Percentiles rank a stretch among this genome's conserved stretches.
These are phyloP conservation scores for Ibycter americanus DNA, from an alignment of 2,797 vertebrate species.

Conservation along the genomic window DNA sequence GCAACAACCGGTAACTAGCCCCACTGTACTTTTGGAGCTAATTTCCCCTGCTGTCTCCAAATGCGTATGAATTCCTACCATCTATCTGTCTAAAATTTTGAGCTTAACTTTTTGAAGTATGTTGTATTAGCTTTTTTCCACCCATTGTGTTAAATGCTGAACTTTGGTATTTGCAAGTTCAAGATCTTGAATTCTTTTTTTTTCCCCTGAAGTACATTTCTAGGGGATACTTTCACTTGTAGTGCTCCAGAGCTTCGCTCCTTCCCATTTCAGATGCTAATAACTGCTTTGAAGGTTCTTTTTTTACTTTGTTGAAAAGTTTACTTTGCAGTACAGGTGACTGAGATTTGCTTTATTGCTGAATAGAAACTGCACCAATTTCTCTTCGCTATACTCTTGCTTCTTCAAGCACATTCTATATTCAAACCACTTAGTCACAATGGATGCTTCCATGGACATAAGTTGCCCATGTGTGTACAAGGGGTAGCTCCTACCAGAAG, in stretches of 20 bases:
- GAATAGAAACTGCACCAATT: background rate
- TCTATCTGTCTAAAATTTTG: constrained; percentile 25
- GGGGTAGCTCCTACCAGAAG: background rate
- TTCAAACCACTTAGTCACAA: constrained; percentile 6
- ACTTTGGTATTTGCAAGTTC: constrained; percentile 24
- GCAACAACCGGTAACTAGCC: background rate
- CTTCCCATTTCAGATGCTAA: constrained; percentile 49
- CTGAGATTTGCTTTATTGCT: background rate
- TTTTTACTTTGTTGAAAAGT: constrained; percentile 9
- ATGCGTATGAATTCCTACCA: background rate
- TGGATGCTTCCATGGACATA: background rate
- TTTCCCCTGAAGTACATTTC: constrained; percentile 30
- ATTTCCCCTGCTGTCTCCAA: constrained; percentile 55
- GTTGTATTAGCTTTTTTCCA: background rate
- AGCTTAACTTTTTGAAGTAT: constrained; percentile 18
- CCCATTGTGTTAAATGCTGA: constrained; percentile 52
- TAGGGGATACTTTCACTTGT: constrained; percentile 32
- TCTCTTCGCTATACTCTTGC: background rate
- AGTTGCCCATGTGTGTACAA: background rate
- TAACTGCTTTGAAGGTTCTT: background rate
- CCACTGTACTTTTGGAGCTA: background rate
- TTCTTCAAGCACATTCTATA: background rate
- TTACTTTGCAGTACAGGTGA: background rate
- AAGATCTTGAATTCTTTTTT: constrained; percentile 14
- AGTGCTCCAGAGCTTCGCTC: background rate